Evolutionary conservation across 2,113 vertebrate genomes (phyloP).

Genomic region (Etheostoma spectabile): DNA sequence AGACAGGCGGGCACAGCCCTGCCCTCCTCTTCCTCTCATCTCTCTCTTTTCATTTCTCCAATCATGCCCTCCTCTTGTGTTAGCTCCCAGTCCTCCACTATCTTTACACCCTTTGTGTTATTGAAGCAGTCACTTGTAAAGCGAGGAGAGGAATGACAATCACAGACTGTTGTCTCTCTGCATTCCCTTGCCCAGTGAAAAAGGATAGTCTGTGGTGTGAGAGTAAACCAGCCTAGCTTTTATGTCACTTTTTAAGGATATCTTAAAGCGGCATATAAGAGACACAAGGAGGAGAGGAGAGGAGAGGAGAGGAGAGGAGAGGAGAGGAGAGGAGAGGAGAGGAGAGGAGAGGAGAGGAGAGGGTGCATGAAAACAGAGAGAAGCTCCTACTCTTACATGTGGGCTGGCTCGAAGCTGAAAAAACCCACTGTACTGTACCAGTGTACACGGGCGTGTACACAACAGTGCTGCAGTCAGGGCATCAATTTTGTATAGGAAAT

Average conservation of each 20-base stretch:
- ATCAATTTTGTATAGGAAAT: slow-evolving; percentile 84
- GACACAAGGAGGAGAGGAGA: not conserved
- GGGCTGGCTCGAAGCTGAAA: not conserved
- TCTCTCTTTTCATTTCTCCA: slow-evolving; percentile 17
- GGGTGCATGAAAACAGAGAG: not conserved
- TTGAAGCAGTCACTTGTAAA: slow-evolving; percentile 2
- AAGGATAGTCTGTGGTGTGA: slow-evolving; percentile 12
- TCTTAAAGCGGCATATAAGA: not conserved
- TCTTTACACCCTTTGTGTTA: not conserved
- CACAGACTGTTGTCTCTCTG: not conserved
- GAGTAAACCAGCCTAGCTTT: slow-evolving; percentile 3
- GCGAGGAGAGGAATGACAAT: slow-evolving; percentile 1
- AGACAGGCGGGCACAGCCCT: slow-evolving; percentile 50
- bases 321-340: slow-evolving; percentile 2
- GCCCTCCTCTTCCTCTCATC: slow-evolving; percentile 10
- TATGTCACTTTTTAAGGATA: slow-evolving; percentile 10
- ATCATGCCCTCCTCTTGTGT: slow-evolving; percentile 7
- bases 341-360: slow-evolving; percentile 9
- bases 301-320: slow-evolving; percentile 16
- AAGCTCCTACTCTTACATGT: no score
- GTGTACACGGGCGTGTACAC: slow-evolving; percentile 58
- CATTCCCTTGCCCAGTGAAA: slow-evolving; percentile 22
- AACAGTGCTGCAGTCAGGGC: slow-evolving; percentile 79
- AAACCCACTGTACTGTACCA: slow-evolving; percentile 45
- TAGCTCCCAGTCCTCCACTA: not conserved